phyloP scores from a whole-genome alignment of 2,797 vertebrate species.

The Chiroxiphia lanceolata region DNA sequence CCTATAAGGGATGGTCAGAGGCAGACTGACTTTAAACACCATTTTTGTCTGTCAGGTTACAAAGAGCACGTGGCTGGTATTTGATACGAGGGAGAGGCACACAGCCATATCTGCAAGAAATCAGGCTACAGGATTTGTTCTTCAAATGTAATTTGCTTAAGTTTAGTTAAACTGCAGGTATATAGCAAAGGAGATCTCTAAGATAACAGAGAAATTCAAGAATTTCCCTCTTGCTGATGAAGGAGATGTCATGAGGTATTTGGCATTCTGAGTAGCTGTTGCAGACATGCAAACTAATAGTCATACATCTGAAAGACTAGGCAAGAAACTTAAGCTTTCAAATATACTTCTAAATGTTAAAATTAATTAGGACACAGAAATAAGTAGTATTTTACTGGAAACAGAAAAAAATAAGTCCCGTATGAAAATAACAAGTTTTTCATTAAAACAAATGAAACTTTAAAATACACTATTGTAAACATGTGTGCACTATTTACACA shows the following conservation, averaged over 20 bases:
- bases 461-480: not conserved
- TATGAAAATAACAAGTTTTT: not conserved
- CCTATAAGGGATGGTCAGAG: not conserved
- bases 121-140: not conserved
- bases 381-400: not conserved
- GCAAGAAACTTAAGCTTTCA: not conserved
- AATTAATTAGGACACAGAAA: not conserved
- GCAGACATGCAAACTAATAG: not conserved
- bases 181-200: not conserved
- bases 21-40: not conserved
- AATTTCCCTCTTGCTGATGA: not conserved
- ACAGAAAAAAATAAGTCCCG: not conserved
- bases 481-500: rapidly evolving
- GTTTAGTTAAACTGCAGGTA: not conserved
- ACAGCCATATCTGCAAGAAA: not conserved
- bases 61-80: not conserved
- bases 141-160: not conserved
- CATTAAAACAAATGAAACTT: not conserved
- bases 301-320: not conserved
- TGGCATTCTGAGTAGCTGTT: not conserved
- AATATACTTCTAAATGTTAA: not conserved
- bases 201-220: not conserved
- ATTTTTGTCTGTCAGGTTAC: not conserved
- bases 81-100: not conserved
- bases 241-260: not conserved